Evolutionary conservation across 1,140 invertebrate species (phyloP).

Genomic region (Xylocopa sonorina): DNA sequence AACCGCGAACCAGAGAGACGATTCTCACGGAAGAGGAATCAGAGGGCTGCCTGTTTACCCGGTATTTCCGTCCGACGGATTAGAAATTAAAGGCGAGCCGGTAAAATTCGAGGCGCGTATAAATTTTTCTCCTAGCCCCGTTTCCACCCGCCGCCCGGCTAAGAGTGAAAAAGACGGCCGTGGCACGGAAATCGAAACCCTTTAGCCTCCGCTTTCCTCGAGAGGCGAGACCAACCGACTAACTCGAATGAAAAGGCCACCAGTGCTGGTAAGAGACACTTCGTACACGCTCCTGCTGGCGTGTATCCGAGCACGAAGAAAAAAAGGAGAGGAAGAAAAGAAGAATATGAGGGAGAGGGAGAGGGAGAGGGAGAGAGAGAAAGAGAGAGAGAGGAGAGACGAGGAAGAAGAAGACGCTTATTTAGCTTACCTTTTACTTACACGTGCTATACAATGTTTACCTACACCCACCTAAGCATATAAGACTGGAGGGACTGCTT

Average conservation of each 20-base stretch:
- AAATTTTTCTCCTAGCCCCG: too few species aligned
- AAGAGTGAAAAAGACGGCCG: constrained; percentile 35
- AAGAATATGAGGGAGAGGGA: neutral
- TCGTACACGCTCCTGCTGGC: constrained; percentile 53
- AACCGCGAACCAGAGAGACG: neutral
- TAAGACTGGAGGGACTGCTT: constrained; percentile 69
- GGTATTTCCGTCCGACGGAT: constrained; percentile 19
- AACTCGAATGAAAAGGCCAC: constrained; percentile 61
- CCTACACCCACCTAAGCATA: constrained; percentile 75
- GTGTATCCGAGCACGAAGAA: constrained; percentile 49
- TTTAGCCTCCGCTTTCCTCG: constrained; percentile 48
- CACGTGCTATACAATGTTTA: constrained; percentile 76
- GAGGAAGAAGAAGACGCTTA: constrained; percentile 66
- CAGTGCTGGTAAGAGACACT: constrained; percentile 59
- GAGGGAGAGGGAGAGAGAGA: constrained; percentile 13
- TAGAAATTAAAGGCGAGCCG: constrained; percentile 31
- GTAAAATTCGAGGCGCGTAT: constrained; percentile 21
- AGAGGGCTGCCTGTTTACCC: neutral
- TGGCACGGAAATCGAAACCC: constrained; percentile 51
- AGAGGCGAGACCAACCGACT: constrained; percentile 57
- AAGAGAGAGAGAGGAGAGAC: constrained; percentile 2
- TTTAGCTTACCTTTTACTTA: constrained; percentile 77
- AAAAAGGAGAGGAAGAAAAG: constrained; percentile 14
- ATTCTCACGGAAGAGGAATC: neutral
- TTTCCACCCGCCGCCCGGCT: neutral